Conservation (phyloP, 1,140 invertebrate genomes). For the Microplitis mediator region DNA sequence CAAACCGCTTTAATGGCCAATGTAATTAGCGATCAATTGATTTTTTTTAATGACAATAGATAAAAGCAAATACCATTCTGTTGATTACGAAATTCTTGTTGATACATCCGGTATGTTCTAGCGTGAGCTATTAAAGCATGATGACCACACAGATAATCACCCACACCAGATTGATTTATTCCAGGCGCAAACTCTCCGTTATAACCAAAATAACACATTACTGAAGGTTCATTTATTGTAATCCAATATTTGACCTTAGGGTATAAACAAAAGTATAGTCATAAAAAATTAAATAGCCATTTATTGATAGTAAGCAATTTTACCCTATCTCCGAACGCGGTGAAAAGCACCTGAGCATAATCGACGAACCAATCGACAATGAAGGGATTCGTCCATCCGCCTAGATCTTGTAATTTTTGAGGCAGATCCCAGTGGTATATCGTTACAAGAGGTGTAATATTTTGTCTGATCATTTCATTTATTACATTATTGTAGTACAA, state of each 20-base stretch:
- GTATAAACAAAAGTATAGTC: no score
- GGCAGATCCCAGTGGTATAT: slow-evolving; percentile 68
- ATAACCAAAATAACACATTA: slow-evolving; percentile 50
- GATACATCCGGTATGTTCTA: slow-evolving; percentile 55
- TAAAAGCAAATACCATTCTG: slow-evolving; percentile 47
- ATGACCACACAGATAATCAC: slow-evolving; percentile 55
- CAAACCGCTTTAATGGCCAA: slow-evolving; percentile 8
- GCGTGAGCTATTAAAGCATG: slow-evolving; percentile 56
- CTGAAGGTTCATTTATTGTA: slow-evolving; percentile 62
- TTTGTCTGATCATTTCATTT: slow-evolving; percentile 61
- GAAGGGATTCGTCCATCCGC: slow-evolving; percentile 35
- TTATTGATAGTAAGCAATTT: slow-evolving; percentile 2
- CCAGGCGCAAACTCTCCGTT: slow-evolving; percentile 44
- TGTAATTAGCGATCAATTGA: slow-evolving; percentile 13
- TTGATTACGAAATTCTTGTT: slow-evolving; percentile 45
- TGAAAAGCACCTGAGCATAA: slow-evolving; percentile 38
- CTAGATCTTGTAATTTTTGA: slow-evolving; percentile 49
- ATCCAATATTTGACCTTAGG: slow-evolving; percentile 61
- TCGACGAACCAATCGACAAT: slow-evolving; percentile 34
- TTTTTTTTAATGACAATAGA: no score
- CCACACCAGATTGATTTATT: slow-evolving; percentile 38
- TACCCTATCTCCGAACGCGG: slow-evolving; percentile 42
- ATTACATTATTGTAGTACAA: slow-evolving; percentile 69
- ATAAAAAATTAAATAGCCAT: background rate
- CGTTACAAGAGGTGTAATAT: slow-evolving; percentile 64